Evolutionary conservation across 2,113 vertebrate genomes (phyloP).

Genomic region (Cavia aperea): DNA sequence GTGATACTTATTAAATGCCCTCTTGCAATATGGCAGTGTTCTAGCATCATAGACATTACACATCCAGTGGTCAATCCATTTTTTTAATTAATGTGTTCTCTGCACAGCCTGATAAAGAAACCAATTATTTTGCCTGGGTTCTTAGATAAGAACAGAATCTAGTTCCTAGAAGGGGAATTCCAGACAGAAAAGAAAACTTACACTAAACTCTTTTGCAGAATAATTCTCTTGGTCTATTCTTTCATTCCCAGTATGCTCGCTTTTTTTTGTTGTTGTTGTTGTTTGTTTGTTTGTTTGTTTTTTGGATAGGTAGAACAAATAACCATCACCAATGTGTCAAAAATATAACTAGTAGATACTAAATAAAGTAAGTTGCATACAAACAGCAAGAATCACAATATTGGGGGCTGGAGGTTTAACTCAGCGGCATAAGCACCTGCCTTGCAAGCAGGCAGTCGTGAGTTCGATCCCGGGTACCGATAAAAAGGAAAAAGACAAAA

Average conservation of each 20-base stretch:
- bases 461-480: too few relatives aligned
- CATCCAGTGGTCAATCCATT: not conserved
- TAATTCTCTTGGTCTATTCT: not conserved
- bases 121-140: slow-evolving; percentile 4
- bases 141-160: slow-evolving; percentile 15
- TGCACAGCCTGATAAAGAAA: not conserved
- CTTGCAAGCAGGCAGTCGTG: too few relatives aligned
- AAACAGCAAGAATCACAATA: not conserved
- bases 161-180: not conserved
- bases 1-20: not conserved
- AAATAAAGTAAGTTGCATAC: not conserved
- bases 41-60: not conserved
- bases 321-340: not conserved
- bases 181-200: not conserved
- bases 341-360: not conserved
- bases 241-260: not conserved
- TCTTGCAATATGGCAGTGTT: not conserved
- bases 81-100: not conserved
- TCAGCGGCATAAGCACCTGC: too few relatives aligned
- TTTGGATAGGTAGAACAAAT: not conserved
- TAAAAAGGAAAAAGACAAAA: too few relatives aligned
- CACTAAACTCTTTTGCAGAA: not conserved
- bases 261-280: too few relatives aligned
- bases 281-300: not conserved
- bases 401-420: too few relatives aligned